phyloP scores from a whole-genome alignment of 2,797 vertebrate genomes.

The Aeoliscus strigatus region DNA sequence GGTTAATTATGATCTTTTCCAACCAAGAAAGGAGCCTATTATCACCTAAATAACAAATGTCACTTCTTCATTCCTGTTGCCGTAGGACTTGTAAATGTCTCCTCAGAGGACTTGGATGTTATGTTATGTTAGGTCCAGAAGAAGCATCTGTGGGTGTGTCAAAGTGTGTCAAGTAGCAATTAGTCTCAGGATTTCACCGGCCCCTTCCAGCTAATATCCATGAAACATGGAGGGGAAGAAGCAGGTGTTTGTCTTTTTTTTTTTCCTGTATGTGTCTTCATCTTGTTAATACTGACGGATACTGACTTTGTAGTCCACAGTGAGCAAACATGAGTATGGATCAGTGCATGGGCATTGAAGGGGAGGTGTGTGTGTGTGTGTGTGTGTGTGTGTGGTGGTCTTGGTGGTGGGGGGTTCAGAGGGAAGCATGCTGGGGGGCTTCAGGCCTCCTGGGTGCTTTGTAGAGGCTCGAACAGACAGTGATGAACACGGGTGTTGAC shows the following conservation, averaged over 20 bases:
- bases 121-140: constrained; percentile 78
- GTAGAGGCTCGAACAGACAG: constrained; percentile 62
- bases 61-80: too few species aligned
- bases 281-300: constrained; percentile 32
- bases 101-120: constrained; percentile 68
- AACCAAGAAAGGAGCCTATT: constrained; percentile 20
- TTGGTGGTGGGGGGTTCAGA: too few species aligned
- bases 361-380: too few species aligned
- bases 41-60: constrained; percentile 17
- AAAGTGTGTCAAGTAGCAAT: constrained; percentile 53
- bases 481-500: constrained; percentile 72
- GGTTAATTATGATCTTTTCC: constrained; percentile 41
- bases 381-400: too few species aligned
- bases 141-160: constrained; percentile 56
- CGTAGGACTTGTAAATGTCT: constrained; percentile 44
- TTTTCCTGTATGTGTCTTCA: constrained; percentile 22
- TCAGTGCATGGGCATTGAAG: constrained; percentile 28
- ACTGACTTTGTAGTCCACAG: constrained; percentile 30
- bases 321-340: constrained; percentile 23
- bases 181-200: constrained; percentile 35
- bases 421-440: constrained; percentile 27
- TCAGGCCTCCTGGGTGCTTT: constrained; percentile 50
- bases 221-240: constrained; percentile 19
- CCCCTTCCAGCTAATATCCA: constrained; percentile 43
- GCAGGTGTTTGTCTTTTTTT: constrained; percentile 19